Evolutionary conservation across 37 sponge, comb jelly and placozoan genomes (phyloP), one percentile per base, ranked within the genome.

Genomic region (Theonella swinhoei): DNA sequence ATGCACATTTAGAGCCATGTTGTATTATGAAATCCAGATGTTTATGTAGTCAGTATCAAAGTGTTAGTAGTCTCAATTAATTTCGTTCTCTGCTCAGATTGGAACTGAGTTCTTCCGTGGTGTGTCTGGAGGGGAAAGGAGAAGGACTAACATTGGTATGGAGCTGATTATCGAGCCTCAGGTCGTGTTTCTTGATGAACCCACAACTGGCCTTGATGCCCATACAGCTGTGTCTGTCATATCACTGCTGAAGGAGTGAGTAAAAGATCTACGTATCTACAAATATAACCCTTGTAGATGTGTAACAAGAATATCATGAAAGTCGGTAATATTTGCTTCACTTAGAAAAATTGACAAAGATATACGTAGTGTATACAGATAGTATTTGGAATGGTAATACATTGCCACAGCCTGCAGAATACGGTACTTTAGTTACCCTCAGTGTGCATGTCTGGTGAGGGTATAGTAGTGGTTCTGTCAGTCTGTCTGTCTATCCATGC

Each of bases 141-240:
- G 88, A 66, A 64, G 92, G 1, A 92, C 92, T 42, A 77, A 81
- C 72, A 92, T 92, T 80, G 93, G 86, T 5, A 92, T 87, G 92
- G 92, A 92, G 85, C 77, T 92, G 77, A 82, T 92, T 43, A 84
- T 75, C 35, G 82, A 86, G 25, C 92, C 92, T 0, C 72, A 72
- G 47, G 75, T 92, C 41, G 64, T 92, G 64, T 92, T 81, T 58
- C 84, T 91, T 59, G 92, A 91, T 80, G 91, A 90, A 75, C 91
- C 91, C 40, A 90, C 91, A 39, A 85, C 92, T 43, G 92, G 92
- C 23, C 83, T 93, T 62, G 93, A 93, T 76, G 93, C 93, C 26
- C 40, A 64, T 63, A 90, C 93, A 42, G 93, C 93, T 30, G 82
- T 86, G 23, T 75, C 77, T 78, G 90, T 93, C 24, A 81, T 89